phyloP scores from a whole-genome alignment of 2,797 vertebrate species.

The Malacoctenus gilli region DNA sequence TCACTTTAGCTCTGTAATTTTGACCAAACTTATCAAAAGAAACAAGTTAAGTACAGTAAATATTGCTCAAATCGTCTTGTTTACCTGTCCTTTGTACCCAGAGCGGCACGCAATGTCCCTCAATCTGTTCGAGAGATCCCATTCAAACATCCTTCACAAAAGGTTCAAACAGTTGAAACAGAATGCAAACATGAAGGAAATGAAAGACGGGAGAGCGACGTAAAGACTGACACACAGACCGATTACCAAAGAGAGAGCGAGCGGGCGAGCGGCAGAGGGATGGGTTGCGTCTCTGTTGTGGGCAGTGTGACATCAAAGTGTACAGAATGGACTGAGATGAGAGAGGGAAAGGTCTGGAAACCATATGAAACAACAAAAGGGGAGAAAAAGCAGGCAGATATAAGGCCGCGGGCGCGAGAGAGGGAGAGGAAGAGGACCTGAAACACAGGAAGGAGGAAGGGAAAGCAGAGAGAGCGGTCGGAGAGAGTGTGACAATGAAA shows the following conservation, averaged over 20 bases:
- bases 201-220: not conserved
- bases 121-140: no score
- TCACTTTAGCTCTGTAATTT: no score
- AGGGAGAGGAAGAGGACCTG: constrained; percentile 35
- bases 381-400: constrained; percentile 39
- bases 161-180: no score
- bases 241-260: constrained; percentile 14
- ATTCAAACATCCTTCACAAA: no score
- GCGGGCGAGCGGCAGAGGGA: constrained; percentile 15
- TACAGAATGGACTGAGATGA: constrained; percentile 58
- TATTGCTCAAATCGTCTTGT: no score
- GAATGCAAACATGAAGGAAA: not conserved
- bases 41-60: no score
- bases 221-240: constrained; percentile 19
- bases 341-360: constrained; percentile 63
- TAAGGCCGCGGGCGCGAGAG: constrained; percentile 1
- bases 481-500: constrained; percentile 51
- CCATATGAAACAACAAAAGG: constrained; percentile 69
- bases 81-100: no score
- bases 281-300: constrained; percentile 54
- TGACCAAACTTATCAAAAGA: no score
- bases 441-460: constrained; percentile 41
- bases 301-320: constrained; percentile 67
- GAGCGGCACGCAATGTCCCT: no score
- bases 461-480: constrained; percentile 23